Evolutionary conservation across 2,113 vertebrate species (phyloP).

Genomic region (Atlantisia rogersi): DNA sequence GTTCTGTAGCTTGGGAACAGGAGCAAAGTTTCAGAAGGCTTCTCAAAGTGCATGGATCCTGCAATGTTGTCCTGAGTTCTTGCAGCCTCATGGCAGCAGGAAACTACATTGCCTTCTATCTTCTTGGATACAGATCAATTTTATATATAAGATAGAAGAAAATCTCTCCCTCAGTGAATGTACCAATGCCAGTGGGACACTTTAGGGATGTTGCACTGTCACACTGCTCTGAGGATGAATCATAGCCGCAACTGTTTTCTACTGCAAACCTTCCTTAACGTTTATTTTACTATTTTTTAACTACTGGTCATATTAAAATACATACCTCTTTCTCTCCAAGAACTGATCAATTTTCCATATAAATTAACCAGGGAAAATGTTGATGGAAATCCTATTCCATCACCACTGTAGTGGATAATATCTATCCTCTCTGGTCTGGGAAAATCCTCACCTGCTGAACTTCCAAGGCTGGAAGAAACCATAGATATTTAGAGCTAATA

Average conservation of each 20-base stretch:
- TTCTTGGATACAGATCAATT: background rate
- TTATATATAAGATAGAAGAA: background rate
- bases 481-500: background rate
- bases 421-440: background rate
- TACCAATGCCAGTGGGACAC: background rate
- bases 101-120: fast-evolving
- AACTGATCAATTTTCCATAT: background rate
- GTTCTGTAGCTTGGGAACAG: background rate
- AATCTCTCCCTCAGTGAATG: background rate
- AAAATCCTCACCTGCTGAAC: background rate
- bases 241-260: background rate
- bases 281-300: background rate
- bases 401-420: background rate
- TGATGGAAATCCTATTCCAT: background rate
- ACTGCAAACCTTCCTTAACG: background rate
- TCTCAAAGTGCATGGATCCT: background rate
- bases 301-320: background rate
- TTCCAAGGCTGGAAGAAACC: background rate
- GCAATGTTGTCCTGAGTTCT: background rate
- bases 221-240: background rate
- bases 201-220: background rate
- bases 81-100: background rate
- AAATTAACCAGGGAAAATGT: background rate
- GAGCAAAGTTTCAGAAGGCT: background rate
- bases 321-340: background rate